These are phyloP conservation scores for Pelecanus crispus DNA, from an alignment of 2,113 vertebrate genomes.

Conservation along the genomic window DNA sequence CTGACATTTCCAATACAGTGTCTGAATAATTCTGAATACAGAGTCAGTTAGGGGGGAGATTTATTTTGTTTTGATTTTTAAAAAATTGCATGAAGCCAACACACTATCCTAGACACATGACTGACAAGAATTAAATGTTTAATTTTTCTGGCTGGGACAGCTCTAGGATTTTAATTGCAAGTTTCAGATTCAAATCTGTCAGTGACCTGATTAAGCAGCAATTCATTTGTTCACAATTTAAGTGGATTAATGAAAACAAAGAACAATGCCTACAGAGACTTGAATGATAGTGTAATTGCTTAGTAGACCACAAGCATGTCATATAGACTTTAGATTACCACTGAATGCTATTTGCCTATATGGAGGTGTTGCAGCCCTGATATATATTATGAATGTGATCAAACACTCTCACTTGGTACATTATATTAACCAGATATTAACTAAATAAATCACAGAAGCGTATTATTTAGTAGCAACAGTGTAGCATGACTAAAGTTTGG, in stretches of 20 bases:
- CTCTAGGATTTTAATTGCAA: background rate
- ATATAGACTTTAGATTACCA: background rate
- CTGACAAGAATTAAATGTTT: background rate
- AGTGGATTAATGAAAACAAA: background rate
- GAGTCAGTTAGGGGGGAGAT: rapidly evolving
- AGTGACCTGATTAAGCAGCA: background rate
- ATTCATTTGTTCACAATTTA: background rate
- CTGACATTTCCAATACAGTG: background rate
- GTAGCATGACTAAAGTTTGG: background rate
- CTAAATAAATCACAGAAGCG: background rate
- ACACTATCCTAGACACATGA: background rate
- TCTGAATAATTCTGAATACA: background rate
- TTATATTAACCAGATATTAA: background rate
- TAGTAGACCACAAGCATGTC: background rate
- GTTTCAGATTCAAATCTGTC: background rate
- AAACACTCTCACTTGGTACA: background rate
- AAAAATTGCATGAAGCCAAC: background rate
- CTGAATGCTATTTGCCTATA: background rate
- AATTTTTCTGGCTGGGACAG: background rate
- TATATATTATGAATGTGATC: background rate
- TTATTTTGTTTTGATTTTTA: background rate
- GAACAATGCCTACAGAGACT: background rate
- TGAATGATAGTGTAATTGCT: background rate
- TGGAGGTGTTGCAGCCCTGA: background rate
- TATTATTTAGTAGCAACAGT: background rate